Base-by-base conservation (phyloP, 1,140 invertebrate genomes). In the Bombus superbus region DNA sequence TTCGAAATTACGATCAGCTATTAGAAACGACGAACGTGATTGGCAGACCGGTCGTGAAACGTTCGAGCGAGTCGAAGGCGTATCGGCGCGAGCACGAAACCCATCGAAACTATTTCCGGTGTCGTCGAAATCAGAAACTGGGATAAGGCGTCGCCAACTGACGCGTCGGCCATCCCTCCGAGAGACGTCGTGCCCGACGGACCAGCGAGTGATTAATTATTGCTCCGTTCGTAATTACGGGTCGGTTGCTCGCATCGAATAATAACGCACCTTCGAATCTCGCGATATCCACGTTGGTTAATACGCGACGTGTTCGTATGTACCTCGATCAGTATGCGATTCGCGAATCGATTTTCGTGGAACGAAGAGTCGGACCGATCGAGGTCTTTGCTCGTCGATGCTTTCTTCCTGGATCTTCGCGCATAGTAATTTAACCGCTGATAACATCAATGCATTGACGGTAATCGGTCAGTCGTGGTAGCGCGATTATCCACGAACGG, bases 81-180 rank as follows among this genome's bases (percentile, higher is more conserved):
- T 64, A 82, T 74, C 81, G 71, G 1, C 9, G 25, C n/a, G 32
- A 22, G 28, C 72, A 6, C n/a, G 38, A 59, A 44, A 78, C n/a
- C 13, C 40, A 72, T 85, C 75, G 68, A 47, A 80, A 85, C 83
- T 85, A 85, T 80, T 85, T 85, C 83, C 83, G 76, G 83, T 85
- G 68, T 80, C 66, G 83, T 80, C 40, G 68, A 47, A 72, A 80
- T 53, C 74, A 85, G 83, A 80, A 85, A 85, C 76, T 80, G 28
- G 83, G 76, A 85, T 85, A 79, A 85, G 76, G 35, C 40, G 44
- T 11, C 25, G 57, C 44, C 35, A 44, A 2, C 18, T 22, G 25
- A 57, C 38, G 42, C 28, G 57, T 40, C 62, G 80, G 5, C 13
- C 35, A 53, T 47, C 6, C 13, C 40, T 68, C 2, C 13, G n/a